Evolutionary conservation across 2,888 invertebrate species (phyloP).

Genomic region (Troides oblongomaculatus): DNA sequence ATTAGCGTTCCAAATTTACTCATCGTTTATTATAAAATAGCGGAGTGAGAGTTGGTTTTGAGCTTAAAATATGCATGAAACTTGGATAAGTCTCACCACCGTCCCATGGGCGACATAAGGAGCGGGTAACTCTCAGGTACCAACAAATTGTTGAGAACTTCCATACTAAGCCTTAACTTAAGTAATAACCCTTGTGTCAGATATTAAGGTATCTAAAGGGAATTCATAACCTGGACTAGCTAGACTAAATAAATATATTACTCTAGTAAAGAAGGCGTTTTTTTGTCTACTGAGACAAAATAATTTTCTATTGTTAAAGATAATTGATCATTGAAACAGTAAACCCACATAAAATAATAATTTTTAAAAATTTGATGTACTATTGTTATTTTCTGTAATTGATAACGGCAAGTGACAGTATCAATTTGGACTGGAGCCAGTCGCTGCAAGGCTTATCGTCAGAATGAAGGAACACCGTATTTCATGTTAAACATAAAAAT

Average conservation of each 20-base stretch:
- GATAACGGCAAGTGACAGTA: slow-evolving; percentile 24
- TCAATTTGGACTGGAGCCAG: slow-evolving; percentile 28
- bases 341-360: background rate
- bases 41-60: background rate
- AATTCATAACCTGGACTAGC: background rate
- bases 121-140: slow-evolving; percentile 12
- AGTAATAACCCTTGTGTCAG: slow-evolving; percentile 21
- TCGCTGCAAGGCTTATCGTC: slow-evolving; percentile 13
- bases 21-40: background rate
- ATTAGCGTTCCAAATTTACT: background rate
- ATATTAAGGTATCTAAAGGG: slow-evolving; percentile 9
- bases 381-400: slow-evolving; percentile 17
- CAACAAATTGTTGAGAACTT: slow-evolving; percentile 27
- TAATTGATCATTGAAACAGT: background rate
- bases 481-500: slow-evolving; percentile 22
- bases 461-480: slow-evolving; percentile 17
- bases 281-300: no score
- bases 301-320: no score
- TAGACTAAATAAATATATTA: no score
- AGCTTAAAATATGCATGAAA: slow-evolving; percentile 25
- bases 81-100: slow-evolving; percentile 13
- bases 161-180: slow-evolving; percentile 21
- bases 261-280: no score
- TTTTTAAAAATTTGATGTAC: slow-evolving; percentile 8
- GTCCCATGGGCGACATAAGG: slow-evolving; percentile 25